A percentile compares a stretch with the other conserved stretches of the same genome.
phyloP scores from a whole-genome alignment of 2,888 invertebrate species.

The Coremacera marginata region DNA sequence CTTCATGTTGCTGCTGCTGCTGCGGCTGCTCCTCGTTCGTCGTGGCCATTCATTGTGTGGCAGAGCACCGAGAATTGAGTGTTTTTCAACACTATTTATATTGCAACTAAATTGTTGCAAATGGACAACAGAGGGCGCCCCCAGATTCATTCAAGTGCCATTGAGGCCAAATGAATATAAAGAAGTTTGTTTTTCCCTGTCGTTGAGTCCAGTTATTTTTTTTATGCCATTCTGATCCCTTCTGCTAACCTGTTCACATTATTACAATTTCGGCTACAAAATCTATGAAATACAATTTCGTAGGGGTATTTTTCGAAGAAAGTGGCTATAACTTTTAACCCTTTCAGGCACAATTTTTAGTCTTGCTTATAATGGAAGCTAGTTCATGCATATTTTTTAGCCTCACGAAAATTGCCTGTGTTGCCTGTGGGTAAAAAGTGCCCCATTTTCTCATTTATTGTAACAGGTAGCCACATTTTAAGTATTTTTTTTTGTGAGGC shows the following conservation, averaged over 20 bases:
- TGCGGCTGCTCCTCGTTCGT: not conserved
- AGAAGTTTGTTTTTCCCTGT: not conserved
- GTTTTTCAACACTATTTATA: not conserved
- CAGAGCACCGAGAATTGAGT: not conserved
- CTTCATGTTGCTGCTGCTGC: not conserved
- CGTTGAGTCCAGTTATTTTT: not conserved
- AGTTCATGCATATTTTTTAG: no score
- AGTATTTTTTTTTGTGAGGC: no score
- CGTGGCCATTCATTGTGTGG: not conserved
- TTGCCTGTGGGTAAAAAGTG: no score
- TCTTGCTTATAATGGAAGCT: no score
- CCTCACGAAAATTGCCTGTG: no score
- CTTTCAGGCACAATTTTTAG: no score
- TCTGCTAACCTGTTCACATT: not conserved
- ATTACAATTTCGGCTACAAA: not conserved
- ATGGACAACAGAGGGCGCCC: slow-evolving; percentile 8
- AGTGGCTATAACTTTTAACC: no score
- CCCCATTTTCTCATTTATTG: no score
- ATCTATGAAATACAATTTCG: not conserved
- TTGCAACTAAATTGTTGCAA: slow-evolving; percentile 13
- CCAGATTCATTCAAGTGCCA: not conserved
- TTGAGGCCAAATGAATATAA: slow-evolving; percentile 17
- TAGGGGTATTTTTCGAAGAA: not conserved
- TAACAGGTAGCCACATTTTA: no score
- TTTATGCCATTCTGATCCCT: not conserved